Base-by-base conservation (phyloP, 2,113 vertebrate genomes). In the Galemys pyrenaicus region DNA sequence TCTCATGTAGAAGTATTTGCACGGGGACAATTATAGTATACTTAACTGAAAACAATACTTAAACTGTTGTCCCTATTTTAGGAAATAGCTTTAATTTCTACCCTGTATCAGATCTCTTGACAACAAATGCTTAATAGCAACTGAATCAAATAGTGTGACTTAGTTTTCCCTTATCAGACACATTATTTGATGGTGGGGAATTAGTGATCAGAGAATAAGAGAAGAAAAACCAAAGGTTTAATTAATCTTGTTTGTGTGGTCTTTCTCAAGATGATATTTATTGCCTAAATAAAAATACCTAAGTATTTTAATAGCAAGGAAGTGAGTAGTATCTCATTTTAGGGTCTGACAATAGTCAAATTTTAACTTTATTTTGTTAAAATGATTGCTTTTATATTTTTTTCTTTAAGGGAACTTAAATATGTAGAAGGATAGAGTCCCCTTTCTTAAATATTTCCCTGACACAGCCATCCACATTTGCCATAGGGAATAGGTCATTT, bases 1-100 rank as follows among this genome's bases (percentile, higher is more conserved):
- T 85, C 91, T 87, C 68, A 64, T 68, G 46, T 77, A 73, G 60
- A 92, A 85, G 41, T 37, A 84, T 90, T 91, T 96, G 73, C n/a
- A 70, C 32, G 32, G 81, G 41, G 39, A 95, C 92, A 70, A 94
- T 95, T 94, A 95, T 11, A 68, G 60, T 73, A 90, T 68, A 62
- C 35, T 84, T 88, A 78, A 64, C 35, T 81, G 70, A 92, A 95
- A 94, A 95, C 77, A 94, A 81, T 87, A 84, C 65, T 94, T 96
- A 94, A 85, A 89, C 37, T 81, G 56, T 95, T 93, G 77, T 95
- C 84, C 77, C 44, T 93, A 88, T 92, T 94, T 94, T 85, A 92
- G 88, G 67, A 95, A 92, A 78, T 56, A 81, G 10, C 28, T 94
- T 94, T 90, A 77, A 78, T 94, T 49, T 94, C 60, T 68, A 68